These are phyloP conservation scores for Idaea straminata DNA, from an alignment of 2,888 invertebrate genomes.

Conservation along the genomic window DNA sequence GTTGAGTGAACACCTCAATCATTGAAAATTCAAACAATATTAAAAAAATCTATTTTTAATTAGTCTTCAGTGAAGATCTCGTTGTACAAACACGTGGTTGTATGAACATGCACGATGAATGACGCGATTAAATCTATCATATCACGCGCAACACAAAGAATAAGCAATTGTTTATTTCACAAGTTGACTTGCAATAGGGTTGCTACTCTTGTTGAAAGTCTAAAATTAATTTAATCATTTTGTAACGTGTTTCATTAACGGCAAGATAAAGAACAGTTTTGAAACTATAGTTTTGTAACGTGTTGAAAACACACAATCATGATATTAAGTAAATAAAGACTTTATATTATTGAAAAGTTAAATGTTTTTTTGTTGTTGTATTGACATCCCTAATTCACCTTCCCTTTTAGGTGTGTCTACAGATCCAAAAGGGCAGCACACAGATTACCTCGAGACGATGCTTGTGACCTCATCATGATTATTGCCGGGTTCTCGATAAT, in stretches of 20 bases:
- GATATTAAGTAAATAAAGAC: too few relatives aligned
- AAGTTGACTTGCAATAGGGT: slow-evolving; percentile 26
- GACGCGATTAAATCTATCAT: slow-evolving; percentile 5
- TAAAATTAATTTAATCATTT: slow-evolving; percentile 25
- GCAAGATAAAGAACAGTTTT: slow-evolving; percentile 23
- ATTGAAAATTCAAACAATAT: not conserved
- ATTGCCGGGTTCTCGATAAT: slow-evolving; percentile 61
- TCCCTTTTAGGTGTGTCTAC: slow-evolving; percentile 50
- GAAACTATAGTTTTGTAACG: slow-evolving; percentile 14
- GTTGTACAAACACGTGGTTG: not conserved
- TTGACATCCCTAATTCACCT: slow-evolving; percentile 32
- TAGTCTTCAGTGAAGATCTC: not conserved
- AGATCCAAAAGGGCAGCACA: slow-evolving; percentile 56
- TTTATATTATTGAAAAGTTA: too few relatives aligned
- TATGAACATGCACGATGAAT: not conserved
- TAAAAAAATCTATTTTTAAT: not conserved
- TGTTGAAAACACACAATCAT: not conserved
- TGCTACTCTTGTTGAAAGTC: slow-evolving; percentile 19
- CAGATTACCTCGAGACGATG: slow-evolving; percentile 56
- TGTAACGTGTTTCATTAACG: slow-evolving; percentile 17
- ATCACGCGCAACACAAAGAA: slow-evolving; percentile 18
- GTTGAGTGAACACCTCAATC: not conserved
- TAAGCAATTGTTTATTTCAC: slow-evolving; percentile 19
- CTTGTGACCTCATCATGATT: slow-evolving; percentile 51
- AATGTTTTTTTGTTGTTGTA: too few relatives aligned